Conservation (phyloP, 2,888 invertebrate species). For the Corythucha ciliata region DNA sequence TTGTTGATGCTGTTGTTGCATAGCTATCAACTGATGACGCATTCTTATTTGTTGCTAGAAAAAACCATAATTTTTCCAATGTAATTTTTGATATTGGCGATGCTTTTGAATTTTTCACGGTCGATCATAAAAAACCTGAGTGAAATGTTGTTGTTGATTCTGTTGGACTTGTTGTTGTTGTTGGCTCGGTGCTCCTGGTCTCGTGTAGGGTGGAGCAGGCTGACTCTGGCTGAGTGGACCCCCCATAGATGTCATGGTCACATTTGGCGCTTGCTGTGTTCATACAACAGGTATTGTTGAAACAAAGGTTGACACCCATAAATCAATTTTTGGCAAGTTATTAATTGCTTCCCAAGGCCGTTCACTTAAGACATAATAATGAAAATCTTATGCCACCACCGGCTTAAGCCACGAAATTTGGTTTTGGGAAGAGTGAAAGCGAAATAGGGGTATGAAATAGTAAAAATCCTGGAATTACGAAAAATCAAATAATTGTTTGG, state of each 20-base stretch:
- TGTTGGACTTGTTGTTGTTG: conserved; percentile 30
- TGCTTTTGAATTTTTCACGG: neutral
- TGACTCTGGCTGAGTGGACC: conserved; percentile 46
- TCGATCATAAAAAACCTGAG: conserved; percentile 42
- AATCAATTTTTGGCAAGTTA: no score
- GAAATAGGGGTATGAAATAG: no score
- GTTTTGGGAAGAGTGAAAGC: no score
- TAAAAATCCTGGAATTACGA: no score
- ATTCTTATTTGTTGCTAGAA: conserved; percentile 45
- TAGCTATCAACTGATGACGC: conserved; percentile 58
- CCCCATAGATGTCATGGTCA: conserved; percentile 72
- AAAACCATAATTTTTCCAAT: conserved; percentile 6
- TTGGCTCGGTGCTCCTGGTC: conserved; percentile 43
- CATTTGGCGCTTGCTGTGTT: conserved; percentile 72
- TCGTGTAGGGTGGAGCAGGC: conserved; percentile 69
- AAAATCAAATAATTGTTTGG: no score
- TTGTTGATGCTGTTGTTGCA: conserved; percentile 57
- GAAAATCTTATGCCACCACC: no score
- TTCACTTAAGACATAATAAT: no score
- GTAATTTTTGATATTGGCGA: no score
- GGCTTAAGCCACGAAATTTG: no score
- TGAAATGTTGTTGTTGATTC: conserved; percentile 51
- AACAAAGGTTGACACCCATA: no score
- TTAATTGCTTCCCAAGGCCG: no score
- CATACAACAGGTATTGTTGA: no score